These are phyloP conservation scores for Carcina quercana DNA, from an alignment of 2,888 invertebrate genomes.

Conservation along the genomic window DNA sequence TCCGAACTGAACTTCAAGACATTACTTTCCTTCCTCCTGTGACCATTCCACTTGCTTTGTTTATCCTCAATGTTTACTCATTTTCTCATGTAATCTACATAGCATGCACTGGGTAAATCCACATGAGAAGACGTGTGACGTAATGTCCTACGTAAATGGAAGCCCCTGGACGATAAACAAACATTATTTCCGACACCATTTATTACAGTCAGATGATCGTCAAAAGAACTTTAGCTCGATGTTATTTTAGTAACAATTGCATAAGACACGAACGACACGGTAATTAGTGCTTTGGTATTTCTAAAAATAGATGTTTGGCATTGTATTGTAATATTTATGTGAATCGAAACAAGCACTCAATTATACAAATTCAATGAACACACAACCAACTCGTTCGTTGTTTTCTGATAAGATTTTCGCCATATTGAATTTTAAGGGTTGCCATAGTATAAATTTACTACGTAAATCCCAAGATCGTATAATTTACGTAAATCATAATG, in stretches of 20 bases:
- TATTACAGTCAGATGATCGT: slow-evolving; percentile 30
- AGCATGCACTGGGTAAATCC: too few relatives aligned
- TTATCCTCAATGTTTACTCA: too few relatives aligned
- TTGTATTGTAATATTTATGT: neutral
- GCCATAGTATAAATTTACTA: too few relatives aligned
- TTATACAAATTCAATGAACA: slow-evolving; percentile 1
- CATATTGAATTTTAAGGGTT: slow-evolving; percentile 35
- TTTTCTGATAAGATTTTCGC: slow-evolving; percentile 25
- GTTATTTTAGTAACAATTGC: slow-evolving; percentile 20
- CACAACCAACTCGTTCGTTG: slow-evolving; percentile 1
- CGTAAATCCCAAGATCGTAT: too few relatives aligned
- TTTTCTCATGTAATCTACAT: too few relatives aligned
- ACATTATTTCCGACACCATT: slow-evolving; percentile 32
- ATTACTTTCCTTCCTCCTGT: too few relatives aligned
- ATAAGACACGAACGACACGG: slow-evolving; percentile 18
- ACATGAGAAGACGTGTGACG: slow-evolving; percentile 29
- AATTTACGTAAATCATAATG: too few relatives aligned
- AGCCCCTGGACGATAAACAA: slow-evolving; percentile 21
- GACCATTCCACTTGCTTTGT: neutral
- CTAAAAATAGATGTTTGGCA: slow-evolving; percentile 15
- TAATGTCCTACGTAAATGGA: slow-evolving; percentile 29
- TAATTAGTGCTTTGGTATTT: slow-evolving; percentile 17
- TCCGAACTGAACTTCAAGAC: slow-evolving; percentile 19
- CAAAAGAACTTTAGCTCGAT: slow-evolving; percentile 15
- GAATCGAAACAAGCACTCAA: neutral